Conservation (phyloP, 2,797 vertebrate species). For the Coregonus suidteri region DNA sequence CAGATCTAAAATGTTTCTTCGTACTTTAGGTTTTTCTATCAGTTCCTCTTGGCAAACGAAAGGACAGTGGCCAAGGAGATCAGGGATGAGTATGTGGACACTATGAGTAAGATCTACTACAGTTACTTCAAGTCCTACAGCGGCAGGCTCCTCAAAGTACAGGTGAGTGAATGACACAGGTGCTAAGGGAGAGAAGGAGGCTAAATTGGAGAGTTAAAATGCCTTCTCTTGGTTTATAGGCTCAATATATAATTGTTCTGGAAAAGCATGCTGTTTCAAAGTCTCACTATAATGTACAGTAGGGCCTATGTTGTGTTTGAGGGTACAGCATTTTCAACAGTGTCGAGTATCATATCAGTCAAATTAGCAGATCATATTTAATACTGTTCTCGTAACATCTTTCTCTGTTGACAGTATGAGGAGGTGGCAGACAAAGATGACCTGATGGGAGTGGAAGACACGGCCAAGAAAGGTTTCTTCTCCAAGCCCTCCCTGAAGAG, state of each 20-base stretch:
- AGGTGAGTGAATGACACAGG: conserved; percentile 71
- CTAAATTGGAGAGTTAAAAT: not conserved
- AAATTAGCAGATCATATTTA: not conserved
- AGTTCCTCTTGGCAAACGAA: conserved; percentile 92
- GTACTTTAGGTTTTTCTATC: conserved; percentile 86
- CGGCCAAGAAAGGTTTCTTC: conserved; percentile 94
- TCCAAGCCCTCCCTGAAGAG: conserved; percentile 90
- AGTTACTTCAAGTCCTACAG: conserved; percentile 95
- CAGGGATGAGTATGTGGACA: conserved; percentile 90
- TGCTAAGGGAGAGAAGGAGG: not conserved
- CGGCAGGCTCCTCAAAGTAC: conserved; percentile 89
- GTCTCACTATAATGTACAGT: not conserved
- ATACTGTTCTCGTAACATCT: not conserved
- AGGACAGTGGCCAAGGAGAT: conserved; percentile 89
- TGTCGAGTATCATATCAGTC: not conserved
- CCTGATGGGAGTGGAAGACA: conserved; percentile 94
- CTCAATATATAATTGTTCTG: not conserved
- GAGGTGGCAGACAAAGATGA: conserved; percentile 95
- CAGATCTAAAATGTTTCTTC: not conserved
- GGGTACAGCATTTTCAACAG: not conserved
- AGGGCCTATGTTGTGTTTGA: not conserved
- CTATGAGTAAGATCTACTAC: conserved; percentile 91
- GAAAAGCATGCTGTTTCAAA: not conserved
- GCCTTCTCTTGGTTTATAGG: not conserved
- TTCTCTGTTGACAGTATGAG: conserved; percentile 80